These are phyloP conservation scores for Heliopora coerulea DNA, from an alignment of 92 coral and sea anemone species.

Conservation along the genomic window DNA sequence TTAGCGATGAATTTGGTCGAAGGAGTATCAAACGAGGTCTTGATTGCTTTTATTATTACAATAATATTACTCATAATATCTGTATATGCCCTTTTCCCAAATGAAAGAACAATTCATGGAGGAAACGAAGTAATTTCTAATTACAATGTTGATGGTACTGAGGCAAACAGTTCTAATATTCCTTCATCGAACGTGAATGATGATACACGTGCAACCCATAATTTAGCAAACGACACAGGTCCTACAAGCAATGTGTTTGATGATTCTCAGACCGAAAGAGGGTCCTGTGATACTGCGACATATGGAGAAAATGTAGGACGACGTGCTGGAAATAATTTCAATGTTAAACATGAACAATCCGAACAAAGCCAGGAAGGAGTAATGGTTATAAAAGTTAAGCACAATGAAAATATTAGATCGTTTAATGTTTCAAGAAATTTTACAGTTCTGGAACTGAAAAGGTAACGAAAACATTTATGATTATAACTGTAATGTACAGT, in stretches of 20 bases:
- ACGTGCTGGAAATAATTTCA: constrained; percentile 19
- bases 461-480: no score
- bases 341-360: not conserved
- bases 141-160: not conserved
- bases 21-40: constrained; percentile 90
- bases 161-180: not conserved
- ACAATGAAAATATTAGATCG: constrained; percentile 70
- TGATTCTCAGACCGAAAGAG: not conserved
- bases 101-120: constrained; percentile 32
- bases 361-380: constrained; percentile 29
- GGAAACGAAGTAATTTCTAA: not conserved
- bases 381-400: constrained; percentile 70
- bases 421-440: constrained; percentile 58
- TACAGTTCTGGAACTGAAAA: constrained; percentile 81
- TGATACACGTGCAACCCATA: not conserved
- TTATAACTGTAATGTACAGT: no score
- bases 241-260: not conserved
- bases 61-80: constrained; percentile 41
- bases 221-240: not conserved
- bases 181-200: not conserved
- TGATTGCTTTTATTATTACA: constrained; percentile 59
- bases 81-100: constrained; percentile 41
- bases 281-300: not conserved
- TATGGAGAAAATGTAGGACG: not conserved
- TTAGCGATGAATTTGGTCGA: constrained; percentile 58